phyloP scores from a whole-genome alignment of 2,888 invertebrate species.

The Ectemnius lituratus region DNA sequence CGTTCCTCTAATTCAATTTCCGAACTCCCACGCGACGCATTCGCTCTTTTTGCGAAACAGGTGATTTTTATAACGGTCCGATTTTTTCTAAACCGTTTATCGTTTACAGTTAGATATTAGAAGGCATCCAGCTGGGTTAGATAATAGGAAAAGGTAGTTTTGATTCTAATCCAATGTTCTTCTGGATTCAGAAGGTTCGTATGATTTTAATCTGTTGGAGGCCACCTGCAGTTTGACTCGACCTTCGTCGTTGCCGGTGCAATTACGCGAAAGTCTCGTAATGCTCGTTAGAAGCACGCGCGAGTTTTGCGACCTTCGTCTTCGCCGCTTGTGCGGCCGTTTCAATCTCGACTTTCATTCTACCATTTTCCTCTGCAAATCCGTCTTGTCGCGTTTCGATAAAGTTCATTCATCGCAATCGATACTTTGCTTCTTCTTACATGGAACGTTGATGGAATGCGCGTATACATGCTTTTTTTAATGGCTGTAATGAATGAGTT shows the following conservation, averaged over 20 bases:
- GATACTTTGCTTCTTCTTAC: too few relatives aligned
- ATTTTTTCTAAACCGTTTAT: constrained; percentile 14
- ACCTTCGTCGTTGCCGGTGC: constrained; percentile 46
- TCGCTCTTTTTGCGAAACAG: background rate
- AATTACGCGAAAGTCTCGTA: constrained; percentile 51
- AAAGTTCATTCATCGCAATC: too few relatives aligned
- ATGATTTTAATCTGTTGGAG: constrained; percentile 46
- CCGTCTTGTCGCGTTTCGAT: too few relatives aligned
- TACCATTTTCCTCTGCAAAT: background rate
- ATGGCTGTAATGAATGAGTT: constrained; percentile 29
- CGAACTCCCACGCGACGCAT: background rate
- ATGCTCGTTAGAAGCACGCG: constrained; percentile 32
- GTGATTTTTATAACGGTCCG: constrained; percentile 25
- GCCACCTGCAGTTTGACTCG: constrained; percentile 22
- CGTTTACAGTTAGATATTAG: constrained; percentile 26
- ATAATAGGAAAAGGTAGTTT: background rate
- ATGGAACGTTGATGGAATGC: too few relatives aligned
- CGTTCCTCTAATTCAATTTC: background rate
- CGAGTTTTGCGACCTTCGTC: constrained; percentile 41
- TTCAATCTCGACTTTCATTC: background rate
- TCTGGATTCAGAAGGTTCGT: background rate
- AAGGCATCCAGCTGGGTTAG: background rate
- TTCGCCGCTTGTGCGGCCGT: constrained; percentile 23
- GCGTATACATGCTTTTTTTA: constrained; percentile 2
- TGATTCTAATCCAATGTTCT: background rate